Evolutionary conservation across 1,140 invertebrate species (phyloP).

Genomic region (Popillia japonica): DNA sequence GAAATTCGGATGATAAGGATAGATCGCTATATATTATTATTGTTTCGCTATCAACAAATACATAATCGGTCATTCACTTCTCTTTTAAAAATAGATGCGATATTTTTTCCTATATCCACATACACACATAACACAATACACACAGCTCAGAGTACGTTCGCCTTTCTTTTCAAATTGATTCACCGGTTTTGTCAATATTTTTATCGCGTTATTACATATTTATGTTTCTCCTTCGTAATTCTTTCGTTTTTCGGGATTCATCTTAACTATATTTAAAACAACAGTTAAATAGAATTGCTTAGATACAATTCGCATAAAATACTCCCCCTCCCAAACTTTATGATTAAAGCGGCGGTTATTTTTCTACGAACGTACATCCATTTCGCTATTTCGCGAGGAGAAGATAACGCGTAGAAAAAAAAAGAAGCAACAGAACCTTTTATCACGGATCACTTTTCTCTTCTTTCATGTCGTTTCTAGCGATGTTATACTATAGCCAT

Average conservation of each 20-base stretch:
- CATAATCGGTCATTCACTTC: conserved; percentile 59
- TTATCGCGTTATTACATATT: not conserved
- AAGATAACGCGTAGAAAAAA: not conserved
- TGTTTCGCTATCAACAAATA: conserved; percentile 40
- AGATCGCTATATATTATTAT: conserved; percentile 44
- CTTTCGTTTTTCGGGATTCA: too few species aligned
- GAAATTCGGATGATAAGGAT: conserved; percentile 12
- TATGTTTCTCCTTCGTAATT: too few species aligned
- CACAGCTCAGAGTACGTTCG: not conserved
- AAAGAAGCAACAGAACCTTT: not conserved
- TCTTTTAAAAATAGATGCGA: conserved; percentile 53
- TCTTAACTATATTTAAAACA: too few species aligned
- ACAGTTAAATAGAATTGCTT: too few species aligned
- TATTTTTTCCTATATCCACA: conserved; percentile 28
- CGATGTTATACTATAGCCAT: conserved; percentile 49
- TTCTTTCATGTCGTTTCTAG: not conserved
- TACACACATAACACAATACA: not conserved
- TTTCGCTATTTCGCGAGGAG: not conserved
- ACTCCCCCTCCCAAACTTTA: too few species aligned
- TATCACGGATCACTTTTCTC: conserved; percentile 28
- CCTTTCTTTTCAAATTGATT: conserved; percentile 24
- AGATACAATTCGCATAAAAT: too few species aligned
- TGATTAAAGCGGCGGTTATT: not conserved
- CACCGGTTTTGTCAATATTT: conserved; percentile 30
- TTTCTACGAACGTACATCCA: not conserved